phyloP scores from a whole-genome alignment of 2,113 vertebrate genomes.

The Elgaria multicarinata region DNA sequence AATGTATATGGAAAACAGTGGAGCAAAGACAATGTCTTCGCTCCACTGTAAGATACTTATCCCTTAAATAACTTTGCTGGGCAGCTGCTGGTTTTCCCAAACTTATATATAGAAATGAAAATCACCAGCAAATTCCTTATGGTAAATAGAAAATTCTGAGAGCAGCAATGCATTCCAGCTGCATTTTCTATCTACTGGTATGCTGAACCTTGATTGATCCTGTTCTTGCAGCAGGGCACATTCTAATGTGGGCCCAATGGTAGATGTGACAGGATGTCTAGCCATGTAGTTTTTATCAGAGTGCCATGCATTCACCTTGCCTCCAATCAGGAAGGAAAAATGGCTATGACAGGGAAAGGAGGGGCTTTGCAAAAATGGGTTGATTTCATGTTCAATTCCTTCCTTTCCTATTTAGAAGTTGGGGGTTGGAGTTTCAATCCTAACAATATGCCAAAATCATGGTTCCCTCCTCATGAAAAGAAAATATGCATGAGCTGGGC shows the following conservation, averaged over 20 bases:
- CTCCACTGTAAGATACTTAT: not conserved
- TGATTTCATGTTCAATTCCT: not conserved
- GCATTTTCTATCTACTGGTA: not conserved
- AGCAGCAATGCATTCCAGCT: not conserved
- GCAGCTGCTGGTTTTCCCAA: slow-evolving; percentile 22
- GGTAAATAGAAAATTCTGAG: not conserved
- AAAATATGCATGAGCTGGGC: not conserved
- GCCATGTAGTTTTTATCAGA: not conserved
- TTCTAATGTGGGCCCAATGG: not conserved
- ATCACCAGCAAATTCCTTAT: not conserved
- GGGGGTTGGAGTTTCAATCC: not conserved
- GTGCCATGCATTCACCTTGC: not conserved
- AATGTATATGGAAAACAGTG: not conserved
- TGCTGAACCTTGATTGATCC: not conserved
- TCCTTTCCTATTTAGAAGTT: not conserved
- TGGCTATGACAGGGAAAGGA: not conserved
- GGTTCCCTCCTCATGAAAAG: not conserved
- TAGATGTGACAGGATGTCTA: not conserved
- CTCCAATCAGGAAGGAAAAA: not conserved
- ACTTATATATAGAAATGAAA: not conserved
- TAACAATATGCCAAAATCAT: not conserved
- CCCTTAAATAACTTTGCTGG: not conserved
- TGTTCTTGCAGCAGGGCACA: not conserved
- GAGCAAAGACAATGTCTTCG: not conserved
- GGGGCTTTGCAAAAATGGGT: not conserved